Conservation (phyloP, 2,888 invertebrate species). For the Tetrapedia diversipes region DNA sequence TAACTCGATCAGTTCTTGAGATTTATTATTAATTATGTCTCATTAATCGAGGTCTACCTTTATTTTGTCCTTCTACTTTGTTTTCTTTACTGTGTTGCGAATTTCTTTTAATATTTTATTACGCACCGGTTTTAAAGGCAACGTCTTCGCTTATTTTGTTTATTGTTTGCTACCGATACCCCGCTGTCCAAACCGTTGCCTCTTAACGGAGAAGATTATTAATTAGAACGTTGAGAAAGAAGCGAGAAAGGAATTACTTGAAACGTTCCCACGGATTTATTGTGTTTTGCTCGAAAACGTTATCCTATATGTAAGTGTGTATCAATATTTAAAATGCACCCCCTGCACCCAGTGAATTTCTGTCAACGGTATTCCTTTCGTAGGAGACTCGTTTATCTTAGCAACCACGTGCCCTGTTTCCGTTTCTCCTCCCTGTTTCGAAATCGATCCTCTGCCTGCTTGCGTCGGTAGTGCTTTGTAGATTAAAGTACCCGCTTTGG, state of each 20-base stretch:
- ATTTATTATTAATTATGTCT: too few relatives aligned
- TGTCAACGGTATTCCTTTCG: slow-evolving; percentile 2
- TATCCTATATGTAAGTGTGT: slow-evolving; percentile 28
- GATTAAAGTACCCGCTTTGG: slow-evolving; percentile 36
- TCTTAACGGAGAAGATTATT: neutral
- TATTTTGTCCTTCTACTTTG: too few relatives aligned
- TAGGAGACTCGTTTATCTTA: slow-evolving; percentile 12
- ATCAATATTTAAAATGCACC: slow-evolving; percentile 2
- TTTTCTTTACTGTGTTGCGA: too few relatives aligned
- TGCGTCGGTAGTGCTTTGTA: slow-evolving; percentile 38
- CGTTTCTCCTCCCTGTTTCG: slow-evolving; percentile 7
- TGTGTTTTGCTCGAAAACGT: slow-evolving; percentile 19
- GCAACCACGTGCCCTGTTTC: slow-evolving; percentile 9
- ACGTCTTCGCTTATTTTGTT: neutral
- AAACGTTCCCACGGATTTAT: slow-evolving; percentile 20
- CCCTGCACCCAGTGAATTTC: neutral
- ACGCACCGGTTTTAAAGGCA: neutral
- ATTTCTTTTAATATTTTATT: too few relatives aligned
- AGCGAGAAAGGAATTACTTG: slow-evolving; percentile 1
- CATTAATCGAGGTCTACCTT: too few relatives aligned
- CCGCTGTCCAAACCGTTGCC: neutral
- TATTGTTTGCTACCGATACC: neutral
- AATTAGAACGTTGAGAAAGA: slow-evolving; percentile 6
- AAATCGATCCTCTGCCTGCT: slow-evolving; percentile 13
- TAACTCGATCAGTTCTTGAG: too few relatives aligned